Evolutionary conservation across 2,113 vertebrate genomes (phyloP).

Genomic region (Erpornis zantholeuca): DNA sequence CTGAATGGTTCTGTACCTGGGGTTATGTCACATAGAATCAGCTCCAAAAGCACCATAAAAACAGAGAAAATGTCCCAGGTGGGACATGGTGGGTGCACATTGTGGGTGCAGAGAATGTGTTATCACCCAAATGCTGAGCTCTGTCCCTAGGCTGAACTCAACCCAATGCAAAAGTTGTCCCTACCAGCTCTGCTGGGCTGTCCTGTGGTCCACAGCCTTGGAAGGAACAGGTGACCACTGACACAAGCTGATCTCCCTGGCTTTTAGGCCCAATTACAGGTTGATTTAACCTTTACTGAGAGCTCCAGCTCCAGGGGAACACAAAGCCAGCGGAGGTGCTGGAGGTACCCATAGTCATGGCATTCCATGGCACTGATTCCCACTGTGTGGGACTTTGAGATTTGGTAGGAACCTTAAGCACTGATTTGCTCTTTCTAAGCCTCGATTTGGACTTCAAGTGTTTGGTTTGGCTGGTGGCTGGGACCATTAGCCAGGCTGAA

Average conservation of each 20-base stretch:
- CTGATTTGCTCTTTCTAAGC: neutral
- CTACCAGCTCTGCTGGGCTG: neutral
- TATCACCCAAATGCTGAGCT: neutral
- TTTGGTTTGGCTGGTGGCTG: neutral
- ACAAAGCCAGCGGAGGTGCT: neutral
- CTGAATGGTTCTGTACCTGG: fast-evolving
- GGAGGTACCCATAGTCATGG: neutral
- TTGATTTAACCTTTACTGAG: neutral
- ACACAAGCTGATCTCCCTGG: neutral
- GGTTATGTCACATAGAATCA: neutral
- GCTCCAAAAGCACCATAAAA: neutral
- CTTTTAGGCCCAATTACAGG: neutral
- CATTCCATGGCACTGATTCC: neutral
- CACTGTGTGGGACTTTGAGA: neutral
- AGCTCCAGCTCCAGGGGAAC: neutral
- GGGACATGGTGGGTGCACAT: neutral
- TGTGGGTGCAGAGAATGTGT: neutral
- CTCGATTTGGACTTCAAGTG: neutral
- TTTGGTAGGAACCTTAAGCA: neutral
- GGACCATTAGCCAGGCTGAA: neutral
- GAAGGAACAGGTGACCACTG: neutral
- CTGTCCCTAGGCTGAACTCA: neutral
- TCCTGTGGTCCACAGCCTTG: neutral
- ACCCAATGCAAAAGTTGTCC: neutral
- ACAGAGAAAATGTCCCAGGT: neutral